These are phyloP conservation scores for Tragelaphus strepsiceros DNA, from an alignment of 2,113 vertebrate species.

Conservation along the genomic window DNA sequence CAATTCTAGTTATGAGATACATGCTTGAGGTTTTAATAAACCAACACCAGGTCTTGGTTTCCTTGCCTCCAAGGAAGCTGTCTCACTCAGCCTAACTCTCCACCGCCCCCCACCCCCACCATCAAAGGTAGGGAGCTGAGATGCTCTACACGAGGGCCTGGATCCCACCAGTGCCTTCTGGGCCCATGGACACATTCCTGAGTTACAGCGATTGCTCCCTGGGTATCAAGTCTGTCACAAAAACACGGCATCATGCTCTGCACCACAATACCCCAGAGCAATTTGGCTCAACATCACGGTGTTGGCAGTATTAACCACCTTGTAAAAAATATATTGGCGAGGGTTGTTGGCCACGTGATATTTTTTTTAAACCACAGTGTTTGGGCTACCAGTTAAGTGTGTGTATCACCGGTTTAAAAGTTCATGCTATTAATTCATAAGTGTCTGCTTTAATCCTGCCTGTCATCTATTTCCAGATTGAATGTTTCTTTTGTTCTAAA, in stretches of 20 bases:
- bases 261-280: neutral
- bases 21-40: neutral
- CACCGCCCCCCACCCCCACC: neutral
- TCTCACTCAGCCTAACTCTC: neutral
- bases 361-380: slow-evolving; percentile 26
- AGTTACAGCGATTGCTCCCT: neutral
- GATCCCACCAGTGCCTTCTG: neutral
- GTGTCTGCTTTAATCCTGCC: neutral
- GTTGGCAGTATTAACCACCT: slow-evolving; percentile 53
- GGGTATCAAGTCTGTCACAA: slow-evolving; percentile 1
- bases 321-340: slow-evolving; percentile 61
- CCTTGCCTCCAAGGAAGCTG: neutral
- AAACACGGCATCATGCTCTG: slow-evolving; percentile 3
- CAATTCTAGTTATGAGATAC: neutral
- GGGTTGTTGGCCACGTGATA: neutral
- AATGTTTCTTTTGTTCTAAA: slow-evolving; percentile 25
- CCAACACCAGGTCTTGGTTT: neutral
- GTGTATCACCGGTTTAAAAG: slow-evolving; percentile 43
- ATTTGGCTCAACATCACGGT: slow-evolving; percentile 36
- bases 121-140: neutral
- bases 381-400: slow-evolving; percentile 5
- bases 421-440: slow-evolving; percentile 49
- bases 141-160: neutral
- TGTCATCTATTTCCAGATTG: neutral
- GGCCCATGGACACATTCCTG: neutral